Evolutionary conservation across 2,888 invertebrate genomes (phyloP), one percentile per base, ranked within the genome.

Genomic region (Dusona sp.): DNA sequence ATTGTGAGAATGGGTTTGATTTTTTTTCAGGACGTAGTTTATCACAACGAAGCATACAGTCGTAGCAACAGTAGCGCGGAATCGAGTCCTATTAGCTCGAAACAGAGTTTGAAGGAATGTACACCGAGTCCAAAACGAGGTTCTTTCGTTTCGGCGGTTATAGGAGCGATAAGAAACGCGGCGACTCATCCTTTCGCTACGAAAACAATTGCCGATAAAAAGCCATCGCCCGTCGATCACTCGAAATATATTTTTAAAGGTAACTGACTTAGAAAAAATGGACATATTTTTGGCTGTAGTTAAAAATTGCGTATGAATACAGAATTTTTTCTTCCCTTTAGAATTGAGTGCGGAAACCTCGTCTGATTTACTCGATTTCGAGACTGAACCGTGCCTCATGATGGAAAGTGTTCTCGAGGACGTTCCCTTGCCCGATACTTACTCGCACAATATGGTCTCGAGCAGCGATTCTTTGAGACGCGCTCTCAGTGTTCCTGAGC

Each of bases 371-470:
- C 95, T 97, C 54, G 97, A 97, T 93, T 97, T 97, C 0, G 97
- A 97, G 95, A 97, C 97, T 0, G 97, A 97, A 91, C 97, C 97
- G 0, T 97, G 97, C 90, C 95, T 97, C 33, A 97, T 97, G 95
- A 97, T 97, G 95, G 97, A 97, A 91, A 97, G 97, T 78, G 97
- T 96, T 42, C 90, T 96, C 85, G 96, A 96, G 93, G 96, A 96
- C 91, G 96, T 96, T 25, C 94, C 96, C 45, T 94, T 96, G 87
- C 96, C 96, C 0, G 96, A 96, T 90, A 96, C 96, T 19, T 96
- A 96, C 92, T 96, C 96, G 8, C 96, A 96, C 89, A 96, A 96
- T 92, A 95, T 96, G 95, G 95, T 96, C 33, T 96, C 96, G 79
- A 96, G 96, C 67, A 95, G 95, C 77, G 96, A 96, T 89, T 94